Conservation (phyloP, 2,113 vertebrate genomes). For the Actinemys pallida region DNA sequence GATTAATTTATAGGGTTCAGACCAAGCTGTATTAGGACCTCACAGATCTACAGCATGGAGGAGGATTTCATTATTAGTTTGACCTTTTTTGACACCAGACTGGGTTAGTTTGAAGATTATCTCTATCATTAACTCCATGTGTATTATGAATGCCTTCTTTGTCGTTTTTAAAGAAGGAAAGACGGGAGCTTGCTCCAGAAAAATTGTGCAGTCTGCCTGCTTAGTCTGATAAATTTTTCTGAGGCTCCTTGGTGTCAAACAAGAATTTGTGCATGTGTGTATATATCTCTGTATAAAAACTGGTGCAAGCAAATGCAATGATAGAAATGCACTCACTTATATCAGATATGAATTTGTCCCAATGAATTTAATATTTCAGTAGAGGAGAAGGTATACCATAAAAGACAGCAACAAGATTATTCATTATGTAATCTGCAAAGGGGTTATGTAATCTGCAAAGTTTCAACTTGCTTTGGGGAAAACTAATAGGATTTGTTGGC, state of each 20-base stretch:
- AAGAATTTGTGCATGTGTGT: neutral
- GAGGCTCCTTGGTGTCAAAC: neutral
- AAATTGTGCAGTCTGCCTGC: neutral
- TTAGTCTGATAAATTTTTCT: neutral
- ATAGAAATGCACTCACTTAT: neutral
- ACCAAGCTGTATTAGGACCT: neutral
- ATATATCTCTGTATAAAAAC: neutral
- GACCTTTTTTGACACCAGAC: neutral
- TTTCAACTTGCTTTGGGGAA: neutral
- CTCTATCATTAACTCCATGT: conserved; percentile 15
- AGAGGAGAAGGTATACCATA: neutral
- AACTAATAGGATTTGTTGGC: neutral
- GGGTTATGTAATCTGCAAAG: neutral
- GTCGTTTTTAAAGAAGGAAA: neutral
- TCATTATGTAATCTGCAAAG: neutral
- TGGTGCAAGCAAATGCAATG: neutral
- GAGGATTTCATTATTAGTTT: neutral
- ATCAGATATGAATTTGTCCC: fast-evolving
- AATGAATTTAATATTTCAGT: fast-evolving
- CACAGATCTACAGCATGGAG: neutral
- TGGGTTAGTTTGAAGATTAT: conserved; percentile 41
- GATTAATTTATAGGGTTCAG: conserved; percentile 13
- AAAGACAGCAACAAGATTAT: neutral
- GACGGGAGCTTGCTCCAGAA: neutral
- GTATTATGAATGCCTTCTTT: neutral